Conservation (phyloP, 1,140 invertebrate genomes). For the Pomacea maculata region DNA sequence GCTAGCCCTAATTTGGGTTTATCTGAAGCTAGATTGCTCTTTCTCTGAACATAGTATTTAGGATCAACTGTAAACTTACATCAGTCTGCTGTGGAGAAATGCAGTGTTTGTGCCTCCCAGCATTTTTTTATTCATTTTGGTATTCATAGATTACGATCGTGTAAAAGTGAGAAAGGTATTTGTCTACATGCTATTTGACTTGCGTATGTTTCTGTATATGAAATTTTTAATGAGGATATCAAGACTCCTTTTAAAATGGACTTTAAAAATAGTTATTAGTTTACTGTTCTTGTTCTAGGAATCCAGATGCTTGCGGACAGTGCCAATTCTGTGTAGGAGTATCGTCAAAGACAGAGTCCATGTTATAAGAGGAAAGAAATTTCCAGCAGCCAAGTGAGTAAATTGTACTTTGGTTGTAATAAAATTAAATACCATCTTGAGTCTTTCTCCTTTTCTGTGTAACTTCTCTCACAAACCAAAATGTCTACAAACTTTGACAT, state of each 20-base stretch:
- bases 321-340: constrained; percentile 84
- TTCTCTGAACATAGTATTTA: too few species aligned
- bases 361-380: constrained; percentile 85
- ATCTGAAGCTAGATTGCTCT: too few species aligned
- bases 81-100: too few species aligned
- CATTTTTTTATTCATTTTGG: too few species aligned
- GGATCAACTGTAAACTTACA: too few species aligned
- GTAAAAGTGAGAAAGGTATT: too few species aligned
- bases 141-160: too few species aligned
- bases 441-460: neutral
- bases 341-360: constrained; percentile 79
- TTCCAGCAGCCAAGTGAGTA: constrained; percentile 71
- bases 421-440: neutral
- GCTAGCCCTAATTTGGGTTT: too few species aligned
- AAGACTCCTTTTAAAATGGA: neutral
- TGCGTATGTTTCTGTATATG: too few species aligned
- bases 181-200: too few species aligned
- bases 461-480: neutral
- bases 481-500: neutral
- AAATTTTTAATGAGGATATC: too few species aligned
- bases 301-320: constrained; percentile 86
- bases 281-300: constrained; percentile 67
- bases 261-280: neutral
- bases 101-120: too few species aligned
- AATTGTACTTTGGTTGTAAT: neutral